Evolutionary conservation across 2,888 invertebrate species (phyloP).

Genomic region (Unio delphinus): DNA sequence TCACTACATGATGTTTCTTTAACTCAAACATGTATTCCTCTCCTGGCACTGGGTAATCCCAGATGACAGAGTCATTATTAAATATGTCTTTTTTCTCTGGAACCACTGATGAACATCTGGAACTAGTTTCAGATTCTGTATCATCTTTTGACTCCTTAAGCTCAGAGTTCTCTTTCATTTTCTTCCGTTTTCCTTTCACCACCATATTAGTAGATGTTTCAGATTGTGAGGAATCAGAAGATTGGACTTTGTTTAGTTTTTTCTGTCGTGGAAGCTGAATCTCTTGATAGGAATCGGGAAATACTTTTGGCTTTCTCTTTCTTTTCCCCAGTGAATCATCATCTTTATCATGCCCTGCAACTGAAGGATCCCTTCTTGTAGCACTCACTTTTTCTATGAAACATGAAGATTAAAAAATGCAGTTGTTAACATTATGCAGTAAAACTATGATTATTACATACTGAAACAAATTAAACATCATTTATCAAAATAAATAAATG

Average conservation of each 20-base stretch:
- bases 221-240: no score
- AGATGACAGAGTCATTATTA: constrained; percentile 30
- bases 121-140: constrained; percentile 3
- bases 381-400: no score
- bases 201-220: not conserved
- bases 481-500: no score
- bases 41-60: constrained; percentile 32
- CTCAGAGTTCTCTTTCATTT: constrained; percentile 2
- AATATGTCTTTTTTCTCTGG: constrained; percentile 1
- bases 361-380: no score
- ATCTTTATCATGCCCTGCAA: not conserved
- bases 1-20: constrained; percentile 25
- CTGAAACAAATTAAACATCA: no score
- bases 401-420: no score
- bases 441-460: no score
- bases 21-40: constrained; percentile 42
- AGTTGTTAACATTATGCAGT: no score
- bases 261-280: constrained; percentile 1
- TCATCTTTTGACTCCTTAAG: not conserved
- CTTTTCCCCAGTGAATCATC: constrained; percentile 11
- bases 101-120: not conserved
- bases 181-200: constrained; percentile 8
- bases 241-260: constrained; percentile 1
- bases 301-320: constrained; percentile 32
- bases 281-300: constrained; percentile 31